These are phyloP conservation scores for Ptilonorhynchus violaceus DNA, from an alignment of 2,113 vertebrate genomes.

Conservation along the genomic window DNA sequence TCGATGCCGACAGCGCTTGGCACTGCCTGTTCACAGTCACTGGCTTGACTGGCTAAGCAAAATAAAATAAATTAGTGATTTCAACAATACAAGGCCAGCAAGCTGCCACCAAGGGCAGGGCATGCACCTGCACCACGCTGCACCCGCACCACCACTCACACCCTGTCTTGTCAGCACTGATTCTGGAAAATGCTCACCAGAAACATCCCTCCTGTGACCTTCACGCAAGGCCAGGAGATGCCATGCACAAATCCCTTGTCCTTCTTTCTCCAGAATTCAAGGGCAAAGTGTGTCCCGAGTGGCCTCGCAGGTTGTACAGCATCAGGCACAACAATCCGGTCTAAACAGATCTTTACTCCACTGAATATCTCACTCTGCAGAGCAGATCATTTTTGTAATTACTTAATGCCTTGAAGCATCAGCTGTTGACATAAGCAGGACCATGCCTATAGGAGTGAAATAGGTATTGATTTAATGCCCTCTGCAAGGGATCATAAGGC, in stretches of 20 bases:
- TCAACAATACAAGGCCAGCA: neutral
- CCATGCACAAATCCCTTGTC: neutral
- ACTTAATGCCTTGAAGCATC: neutral
- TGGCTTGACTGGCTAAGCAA: neutral
- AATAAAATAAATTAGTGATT: neutral
- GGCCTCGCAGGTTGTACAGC: neutral
- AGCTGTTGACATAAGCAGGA: neutral
- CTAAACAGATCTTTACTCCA: neutral
- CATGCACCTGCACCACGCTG: neutral
- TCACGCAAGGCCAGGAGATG: neutral
- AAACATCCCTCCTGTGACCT: neutral
- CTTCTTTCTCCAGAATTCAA: neutral
- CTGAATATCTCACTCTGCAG: neutral
- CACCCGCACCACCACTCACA: neutral
- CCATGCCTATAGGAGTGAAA: neutral
- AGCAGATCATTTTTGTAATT: neutral
- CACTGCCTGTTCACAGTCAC: neutral
- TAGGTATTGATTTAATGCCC: neutral
- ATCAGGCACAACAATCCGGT: neutral
- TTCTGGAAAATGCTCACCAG: neutral
- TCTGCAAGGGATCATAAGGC: neutral
- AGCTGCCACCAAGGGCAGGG: neutral
- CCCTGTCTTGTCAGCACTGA: neutral
- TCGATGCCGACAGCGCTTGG: rapidly evolving
- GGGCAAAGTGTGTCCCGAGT: neutral